Evolutionary conservation across 2,888 invertebrate genomes (phyloP), one percentile per base, ranked within the genome.

Genomic region (Acanthoscelides obtectus): DNA sequence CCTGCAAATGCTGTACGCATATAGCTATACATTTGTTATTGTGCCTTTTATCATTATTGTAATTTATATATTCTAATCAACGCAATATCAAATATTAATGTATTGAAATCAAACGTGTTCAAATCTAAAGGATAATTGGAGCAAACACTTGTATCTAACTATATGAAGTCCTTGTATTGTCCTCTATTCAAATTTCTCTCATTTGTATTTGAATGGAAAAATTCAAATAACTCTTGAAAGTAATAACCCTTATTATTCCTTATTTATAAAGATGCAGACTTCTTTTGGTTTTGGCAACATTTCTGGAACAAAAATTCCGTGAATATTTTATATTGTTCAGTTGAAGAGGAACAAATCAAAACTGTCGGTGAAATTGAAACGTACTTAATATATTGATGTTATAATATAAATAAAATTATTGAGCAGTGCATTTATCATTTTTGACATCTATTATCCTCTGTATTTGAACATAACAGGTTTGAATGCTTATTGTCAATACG

Each of bases 11-110:
- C 45, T 45, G 45, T 45, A 45, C 6, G 45, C 17, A 45, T 45
- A 25, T 25, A 25, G 25, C 25, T 25, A 3, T 25, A 25, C 25
- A 25, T 25, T 12, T 45, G 45, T 45, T 45, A 45, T 45, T 12
- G 45, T 45, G 45, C 45, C 45, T 45, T 45, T 45, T 45, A 45
- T 45, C 1, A 45, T 45, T 45, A 63, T 70, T 66, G 64, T 65
- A 66, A 12, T 22, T 3, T 70, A 20, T 21, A 22, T 67, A 20
- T 45, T 45, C 45, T 45, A 70, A 68, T 64, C 27, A 67, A 72
- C 67, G 67, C 21, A 66, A 45, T 45, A 45, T 45, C 5, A 45
- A 45, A 45, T 6, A 12, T 17, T 45, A 45, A 1, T 45, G 5
- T 45, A 45, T n/a, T n/a, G n/a, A 4, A 12, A 12, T 25, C 25